phyloP scores from a whole-genome alignment of 2,113 vertebrate species.

The Pao palembangensis region DNA sequence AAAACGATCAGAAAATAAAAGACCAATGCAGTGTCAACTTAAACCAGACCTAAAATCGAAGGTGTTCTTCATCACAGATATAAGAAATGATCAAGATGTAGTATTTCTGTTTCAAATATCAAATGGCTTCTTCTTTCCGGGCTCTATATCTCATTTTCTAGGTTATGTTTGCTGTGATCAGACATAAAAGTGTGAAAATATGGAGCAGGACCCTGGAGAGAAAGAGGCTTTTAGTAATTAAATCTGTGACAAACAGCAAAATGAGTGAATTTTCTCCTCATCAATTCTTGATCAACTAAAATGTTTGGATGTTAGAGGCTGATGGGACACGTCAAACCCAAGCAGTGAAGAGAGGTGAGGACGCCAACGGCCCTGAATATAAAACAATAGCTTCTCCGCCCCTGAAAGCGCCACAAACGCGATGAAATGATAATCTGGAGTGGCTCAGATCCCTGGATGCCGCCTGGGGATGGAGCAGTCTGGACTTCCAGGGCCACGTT shows the following conservation, averaged over 20 bases:
- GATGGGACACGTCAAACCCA: conserved; percentile 17
- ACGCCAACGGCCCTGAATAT: neutral
- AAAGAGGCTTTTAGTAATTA: conserved; percentile 21
- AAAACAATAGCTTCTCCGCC: neutral
- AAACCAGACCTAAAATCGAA: too few species aligned
- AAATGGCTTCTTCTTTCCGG: too few species aligned
- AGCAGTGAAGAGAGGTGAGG: conserved; percentile 8
- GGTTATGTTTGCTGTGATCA: neutral
- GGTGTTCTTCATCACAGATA: too few species aligned
- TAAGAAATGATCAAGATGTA: too few species aligned
- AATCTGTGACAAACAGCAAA: conserved; percentile 5
- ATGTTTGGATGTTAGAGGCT: neutral
- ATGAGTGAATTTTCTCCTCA: conserved; percentile 10
- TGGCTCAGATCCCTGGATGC: conserved; percentile 30
- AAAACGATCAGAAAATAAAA: too few species aligned
- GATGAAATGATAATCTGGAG: conserved; percentile 6
- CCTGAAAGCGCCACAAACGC: neutral
- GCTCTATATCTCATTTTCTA: neutral
- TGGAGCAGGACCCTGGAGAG: conserved; percentile 18
- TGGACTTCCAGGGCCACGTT: neutral
- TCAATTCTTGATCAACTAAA: conserved; percentile 17
- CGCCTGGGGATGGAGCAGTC: conserved; percentile 16
- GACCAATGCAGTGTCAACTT: too few species aligned
- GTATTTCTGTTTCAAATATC: too few species aligned
- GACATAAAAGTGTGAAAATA: conserved; percentile 7